Evolutionary conservation across 2,113 vertebrate genomes (phyloP), one percentile per base, ranked within the genome.

Genomic region (Tyto alba): DNA sequence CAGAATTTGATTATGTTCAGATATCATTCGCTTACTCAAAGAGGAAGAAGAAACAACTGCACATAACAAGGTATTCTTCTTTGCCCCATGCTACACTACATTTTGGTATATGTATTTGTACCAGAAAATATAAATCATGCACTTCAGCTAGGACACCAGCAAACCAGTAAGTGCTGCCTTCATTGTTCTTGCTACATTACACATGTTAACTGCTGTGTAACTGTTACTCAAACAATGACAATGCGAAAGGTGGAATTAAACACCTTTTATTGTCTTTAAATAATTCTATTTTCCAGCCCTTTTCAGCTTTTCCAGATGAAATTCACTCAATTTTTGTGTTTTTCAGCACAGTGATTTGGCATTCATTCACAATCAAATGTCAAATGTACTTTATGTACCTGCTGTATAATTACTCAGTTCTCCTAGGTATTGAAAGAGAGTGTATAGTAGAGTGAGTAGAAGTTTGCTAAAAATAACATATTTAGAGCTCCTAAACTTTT

Each of bases 311-410:
- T 84, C n/a, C 30, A 85, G 26, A 73, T 87, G 55, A 11, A 85
- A 60, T 12, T 90, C 48, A 75, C 53, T 89, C 38, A n/a, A 5
- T 76, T 95, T 86, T 75, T 79, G 16, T 86, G 75, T 27, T 95
- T 93, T 95, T 48, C 55, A 88, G 67, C 41, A 47, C 22, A 66
- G 71, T 88, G 89, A 79, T 87, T 87, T 95, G 90, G 88, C 41
- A 76, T 95, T 95, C 53, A 73, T 94, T 96, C 57, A 50, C n/a
- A 85, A 91, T 66, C 69, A 94, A 86, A 88, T 91, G 87, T 88
- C 84, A 91, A 81, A 88, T 66, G 30, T 91, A 79, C 45, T 93
- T 93, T 73, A 88, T 62, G 30, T 57, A 76, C 41, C 20, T 89
- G 50, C 38, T 79, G 9, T 85, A 66, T 85, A 95, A 95, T 93